Evolutionary conservation across 2,797 vertebrate genomes (phyloP), one percentile per base, ranked within the genome.

Genomic region (Amazona finschi): DNA sequence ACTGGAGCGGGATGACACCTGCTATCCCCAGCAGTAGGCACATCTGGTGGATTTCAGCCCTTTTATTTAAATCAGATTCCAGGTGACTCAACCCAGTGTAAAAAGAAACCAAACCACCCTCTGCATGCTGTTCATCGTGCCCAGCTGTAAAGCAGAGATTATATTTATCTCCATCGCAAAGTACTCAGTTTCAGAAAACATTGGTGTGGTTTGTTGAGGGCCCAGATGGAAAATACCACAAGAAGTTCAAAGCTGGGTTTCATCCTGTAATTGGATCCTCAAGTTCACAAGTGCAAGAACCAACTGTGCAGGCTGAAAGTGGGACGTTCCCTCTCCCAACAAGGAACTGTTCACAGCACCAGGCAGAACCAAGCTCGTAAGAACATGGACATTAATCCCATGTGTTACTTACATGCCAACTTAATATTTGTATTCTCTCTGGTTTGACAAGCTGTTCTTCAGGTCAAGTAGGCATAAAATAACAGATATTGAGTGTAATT

Each of bases 221-320:
- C 75, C 93, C 85, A 93, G 92, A 86, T 95, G 94, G 86, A 69
- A 79, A 96, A 96, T 91, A 95, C 94, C 96, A 91, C 83, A 11
- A 92, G 94, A 90, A 89, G 84, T 96, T 97, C 90, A 97, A 95
- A 97, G 93, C 71, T 1, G 6, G 6, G 81, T 85, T 92, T 86
- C 92, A 89, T 93, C 93, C 78, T 91, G 93, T 94, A 96, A 96
- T 28, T 15, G 61, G 94, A 96, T 74, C 96, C 85, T 70, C 78
- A 36, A 93, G 86, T 82, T 95, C 93, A 94, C 94, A 95, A 95
- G 93, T 92, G 95, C 86, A 90, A 85, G 86, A 90, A 79, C 88
- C 93, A 96, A 90, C 92, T 95, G 94, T 92, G 93, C 67, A n/a
- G 83, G 50, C 94, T 89, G 69, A 3, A n/a, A 28, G 66, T 0